Evolutionary conservation across 2,888 invertebrate species (phyloP), one percentile per base, ranked within the genome.

Genomic region (Anorthoa munda): DNA sequence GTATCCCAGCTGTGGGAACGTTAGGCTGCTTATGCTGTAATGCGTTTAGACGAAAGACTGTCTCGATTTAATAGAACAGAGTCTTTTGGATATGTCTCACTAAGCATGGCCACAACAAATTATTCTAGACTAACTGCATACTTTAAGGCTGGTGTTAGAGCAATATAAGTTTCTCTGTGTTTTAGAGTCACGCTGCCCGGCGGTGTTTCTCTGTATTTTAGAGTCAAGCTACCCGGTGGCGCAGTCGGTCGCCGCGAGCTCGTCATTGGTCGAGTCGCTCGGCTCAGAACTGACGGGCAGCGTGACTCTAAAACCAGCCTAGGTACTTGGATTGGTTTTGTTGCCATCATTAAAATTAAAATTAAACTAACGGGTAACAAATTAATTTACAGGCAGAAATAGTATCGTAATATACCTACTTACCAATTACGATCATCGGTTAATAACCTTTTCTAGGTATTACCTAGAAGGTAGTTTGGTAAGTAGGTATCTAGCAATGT

Each of bases 381-480:
- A 58, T 67, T 46, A 2, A 51, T 51, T 68, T 4, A 12, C 4
- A 13, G 15, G 4, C 3, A 18, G n/a, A 46, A 51, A 51, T 23
- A 2, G 12, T 26, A 39, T 15, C 9, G 45, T 23, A 15, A 46
- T 55, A 15, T 51, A 45, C 17, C 26, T 46, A 45, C 17, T 26
- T 46, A 50, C 13, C 23, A 59, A 53, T 26, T 31, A 55, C n/a
- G 15, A 13, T 23, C 23, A 65, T 31, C 13, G 13, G 13, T 58
- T 26, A 13, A 11, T 55, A 77, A 48, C 2, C 31, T 45, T 51
- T 78, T 53, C 45, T 75, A 75, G 23, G 46, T 63, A n/a, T 46
- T 39, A 66, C 51, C 26, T 68, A 67, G 21, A 82, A 50, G 53
- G 21, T 82, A 50, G 50, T 82, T 82, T 67, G 50, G 56, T 55